Evolutionary conservation across 2,888 invertebrate species (phyloP), one percentile per base, ranked within the genome.

Genomic region (Tromatobia lineatoria): DNA sequence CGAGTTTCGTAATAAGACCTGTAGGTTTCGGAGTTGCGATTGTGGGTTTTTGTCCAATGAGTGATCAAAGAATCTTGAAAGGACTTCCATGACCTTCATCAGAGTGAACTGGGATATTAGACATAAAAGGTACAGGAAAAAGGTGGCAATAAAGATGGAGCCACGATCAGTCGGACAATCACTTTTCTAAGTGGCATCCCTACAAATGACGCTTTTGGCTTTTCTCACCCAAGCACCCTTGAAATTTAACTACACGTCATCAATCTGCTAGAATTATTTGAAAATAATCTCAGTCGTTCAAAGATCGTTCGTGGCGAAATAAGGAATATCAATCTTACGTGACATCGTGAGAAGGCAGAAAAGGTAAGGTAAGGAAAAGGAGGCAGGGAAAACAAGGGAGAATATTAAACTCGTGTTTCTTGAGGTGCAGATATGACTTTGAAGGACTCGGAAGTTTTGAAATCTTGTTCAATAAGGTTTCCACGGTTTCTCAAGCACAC

Each of bases 341-440:
- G 18, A 50, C 50, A 50, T 18, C 18, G 50, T 10, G 20, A 15
- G 23, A 23, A 11, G 54, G 13, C 13, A 15, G 47, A 47, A n/a
- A n/a, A 47, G 15, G 3, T 3, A 15, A n/a, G 47, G 15, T 10
- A 47, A 47, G 47, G 47, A n/a, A 3, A n/a, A 47, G 50, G 18
- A 1, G 18, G 3, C n/a, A 13, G 25, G 54, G n/a, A 18, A 38
- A 29, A 47, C 42, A 20, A 25, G 15, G n/a, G 25, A 57, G 54
- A 57, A 42, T 66, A 66, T 66, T 66, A 52, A 75, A 75, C 52
- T 52, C 15, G 64, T 34, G 20, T 66, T 38, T 52, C 45, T 15
- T 23, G 23, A 38, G 10, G 38, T 66, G 52, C 38, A n/a, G 13
- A 38, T 75, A 11, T 11, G 18, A 75, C 38, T 52, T 54, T 20